Percentiles rank a stretch among this genome's conserved stretches.
Conservation (phyloP, 2,888 invertebrate species). For the Pemphredon lugubris region DNA sequence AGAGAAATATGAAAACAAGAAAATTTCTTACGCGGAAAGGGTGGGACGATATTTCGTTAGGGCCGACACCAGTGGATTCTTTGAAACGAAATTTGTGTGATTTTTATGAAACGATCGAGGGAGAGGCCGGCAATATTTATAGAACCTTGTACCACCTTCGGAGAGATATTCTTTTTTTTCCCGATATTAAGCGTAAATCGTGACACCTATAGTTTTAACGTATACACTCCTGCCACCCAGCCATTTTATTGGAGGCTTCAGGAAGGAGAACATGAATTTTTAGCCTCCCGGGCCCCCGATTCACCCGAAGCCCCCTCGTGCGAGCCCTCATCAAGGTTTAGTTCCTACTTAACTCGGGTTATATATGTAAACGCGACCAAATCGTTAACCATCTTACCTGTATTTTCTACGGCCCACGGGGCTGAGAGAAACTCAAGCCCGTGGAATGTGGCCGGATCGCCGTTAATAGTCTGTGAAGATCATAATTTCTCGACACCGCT, state of each 20-base stretch:
- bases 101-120: too few species aligned
- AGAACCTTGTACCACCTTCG: too few species aligned
- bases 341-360: conserved; percentile 69
- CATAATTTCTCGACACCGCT: conserved; percentile 56
- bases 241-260: conserved; percentile 60
- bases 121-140: too few species aligned
- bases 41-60: too few species aligned
- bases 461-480: conserved; percentile 64
- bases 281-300: conserved; percentile 24
- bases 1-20: too few species aligned
- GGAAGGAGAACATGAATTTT: conserved; percentile 62
- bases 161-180: conserved; percentile 15
- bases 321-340: conserved; percentile 69
- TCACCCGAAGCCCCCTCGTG: conserved; percentile 62
- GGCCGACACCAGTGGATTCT: too few species aligned
- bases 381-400: conserved; percentile 65
- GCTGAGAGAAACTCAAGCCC: conserved; percentile 54
- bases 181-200: conserved; percentile 58
- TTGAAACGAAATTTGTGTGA: too few species aligned
- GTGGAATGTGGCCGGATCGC: conserved; percentile 64
- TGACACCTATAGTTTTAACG: conserved; percentile 60
- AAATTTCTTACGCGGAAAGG: too few species aligned
- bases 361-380: conserved; percentile 67
- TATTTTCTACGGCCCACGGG: conserved; percentile 54
- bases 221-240: conserved; percentile 33